These are phyloP conservation scores for Aphaenogaster ashmeadi DNA, from an alignment of 1,140 invertebrate genomes.

Conservation along the genomic window DNA sequence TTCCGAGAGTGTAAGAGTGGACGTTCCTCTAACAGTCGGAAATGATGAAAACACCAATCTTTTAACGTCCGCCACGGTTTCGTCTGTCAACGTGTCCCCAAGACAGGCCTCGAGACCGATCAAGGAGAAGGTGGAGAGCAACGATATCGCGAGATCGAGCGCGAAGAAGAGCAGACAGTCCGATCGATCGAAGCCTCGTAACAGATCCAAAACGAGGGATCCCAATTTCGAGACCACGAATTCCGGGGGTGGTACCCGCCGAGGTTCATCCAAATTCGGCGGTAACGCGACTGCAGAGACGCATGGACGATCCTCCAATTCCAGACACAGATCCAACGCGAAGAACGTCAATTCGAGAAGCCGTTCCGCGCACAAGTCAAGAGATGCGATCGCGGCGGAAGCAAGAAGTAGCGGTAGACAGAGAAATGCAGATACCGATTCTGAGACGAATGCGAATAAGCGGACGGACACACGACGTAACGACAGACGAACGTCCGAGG, in stretches of 20 bases:
- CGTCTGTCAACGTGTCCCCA: not conserved
- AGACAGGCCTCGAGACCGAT: not conserved
- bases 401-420: constrained; percentile 32
- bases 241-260: constrained; percentile 53
- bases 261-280: constrained; percentile 69
- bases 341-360: constrained; percentile 48
- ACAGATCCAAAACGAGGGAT: constrained; percentile 19
- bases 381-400: constrained; percentile 20
- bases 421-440: constrained; percentile 30
- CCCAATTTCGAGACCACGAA: not conserved
- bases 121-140: constrained; percentile 44
- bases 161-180: constrained; percentile 20
- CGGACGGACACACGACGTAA: constrained; percentile 43
- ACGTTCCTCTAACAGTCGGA: constrained; percentile 69
- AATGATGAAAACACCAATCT: constrained; percentile 52
- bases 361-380: constrained; percentile 47
- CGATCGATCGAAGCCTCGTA: constrained; percentile 59
- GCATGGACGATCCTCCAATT: constrained; percentile 3
- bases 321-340: constrained; percentile 22
- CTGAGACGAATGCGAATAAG: not conserved
- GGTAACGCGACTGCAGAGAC: constrained; percentile 38
- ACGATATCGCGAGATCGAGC: constrained; percentile 46
- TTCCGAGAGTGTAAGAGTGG: constrained; percentile 75
- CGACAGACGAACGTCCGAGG: constrained; percentile 50
- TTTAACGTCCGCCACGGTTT: not conserved